Conservation (phyloP, 2,113 vertebrate genomes). For the Salvator merianae region DNA sequence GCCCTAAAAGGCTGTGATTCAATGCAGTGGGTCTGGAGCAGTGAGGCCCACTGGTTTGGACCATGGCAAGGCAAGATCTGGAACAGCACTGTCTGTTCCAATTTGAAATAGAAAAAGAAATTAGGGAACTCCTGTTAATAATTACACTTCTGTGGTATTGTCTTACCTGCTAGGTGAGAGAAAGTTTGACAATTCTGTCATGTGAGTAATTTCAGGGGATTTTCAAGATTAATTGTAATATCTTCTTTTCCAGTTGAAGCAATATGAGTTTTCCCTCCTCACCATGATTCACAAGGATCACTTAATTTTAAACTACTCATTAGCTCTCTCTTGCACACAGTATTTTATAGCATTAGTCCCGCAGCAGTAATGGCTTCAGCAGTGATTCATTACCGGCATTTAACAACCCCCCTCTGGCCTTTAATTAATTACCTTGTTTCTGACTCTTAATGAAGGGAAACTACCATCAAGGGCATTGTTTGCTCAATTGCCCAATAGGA, state of each 20-base stretch:
- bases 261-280: neutral
- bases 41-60: too few relatives aligned
- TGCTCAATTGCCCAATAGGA: slow-evolving; percentile 74
- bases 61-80: neutral
- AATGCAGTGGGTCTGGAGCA: too few relatives aligned
- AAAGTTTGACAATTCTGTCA: neutral
- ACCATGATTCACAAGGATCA: neutral
- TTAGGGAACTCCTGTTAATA: neutral
- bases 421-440: slow-evolving; percentile 75
- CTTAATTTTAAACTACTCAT: slow-evolving; percentile 11
- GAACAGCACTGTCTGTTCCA: neutral
- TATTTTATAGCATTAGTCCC: slow-evolving; percentile 36
- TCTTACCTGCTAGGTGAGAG: neutral
- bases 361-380: slow-evolving; percentile 62
- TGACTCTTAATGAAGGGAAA: slow-evolving; percentile 58
- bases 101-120: neutral
- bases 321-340: slow-evolving; percentile 27
- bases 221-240: neutral
- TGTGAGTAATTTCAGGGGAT: neutral
- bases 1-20: too few relatives aligned
- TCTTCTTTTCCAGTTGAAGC: neutral
- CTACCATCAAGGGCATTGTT: slow-evolving; percentile 69
- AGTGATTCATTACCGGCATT: slow-evolving; percentile 68
- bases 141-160: neutral
- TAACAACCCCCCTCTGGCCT: slow-evolving; percentile 71